Evolutionary conservation across 2,888 invertebrate genomes (phyloP).

Genomic region (Clanis bilineata): DNA sequence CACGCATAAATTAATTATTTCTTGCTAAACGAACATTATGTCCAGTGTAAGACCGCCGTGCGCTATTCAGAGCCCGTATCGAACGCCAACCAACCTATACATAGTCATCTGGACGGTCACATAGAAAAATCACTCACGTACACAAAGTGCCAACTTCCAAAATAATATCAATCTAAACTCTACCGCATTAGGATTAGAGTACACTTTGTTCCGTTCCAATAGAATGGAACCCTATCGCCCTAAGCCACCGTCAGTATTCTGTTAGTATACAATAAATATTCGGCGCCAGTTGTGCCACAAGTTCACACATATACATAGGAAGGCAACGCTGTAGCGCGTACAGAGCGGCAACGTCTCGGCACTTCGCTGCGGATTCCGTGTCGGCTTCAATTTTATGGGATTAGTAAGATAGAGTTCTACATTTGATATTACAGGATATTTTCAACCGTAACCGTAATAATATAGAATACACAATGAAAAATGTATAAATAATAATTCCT

Average conservation of each 20-base stretch:
- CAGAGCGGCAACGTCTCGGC: slow-evolving; percentile 76
- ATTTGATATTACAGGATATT: slow-evolving; percentile 16
- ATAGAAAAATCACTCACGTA: slow-evolving; percentile 65
- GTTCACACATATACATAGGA: slow-evolving; percentile 79
- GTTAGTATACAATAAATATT: slow-evolving; percentile 83
- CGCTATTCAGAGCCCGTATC: slow-evolving; percentile 61
- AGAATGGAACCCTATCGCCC: slow-evolving; percentile 70
- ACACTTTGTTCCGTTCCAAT: slow-evolving; percentile 37
- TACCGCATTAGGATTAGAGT: slow-evolving; percentile 47
- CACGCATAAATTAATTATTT: slow-evolving; percentile 60
- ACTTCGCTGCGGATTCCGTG: slow-evolving; percentile 69
- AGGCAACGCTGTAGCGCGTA: slow-evolving; percentile 64
- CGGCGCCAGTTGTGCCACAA: slow-evolving; percentile 80
- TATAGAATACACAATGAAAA: slow-evolving; percentile 36
- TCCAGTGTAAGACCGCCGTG: slow-evolving; percentile 62
- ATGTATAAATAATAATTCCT: slow-evolving; percentile 33
- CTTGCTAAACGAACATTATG: slow-evolving; percentile 49
- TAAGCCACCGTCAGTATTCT: slow-evolving; percentile 73
- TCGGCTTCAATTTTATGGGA: slow-evolving; percentile 57
- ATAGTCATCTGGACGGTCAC: slow-evolving; percentile 81
- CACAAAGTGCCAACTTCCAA: slow-evolving; percentile 47
- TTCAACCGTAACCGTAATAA: slow-evolving; percentile 20
- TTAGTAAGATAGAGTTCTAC: slow-evolving; percentile 54
- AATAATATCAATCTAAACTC: slow-evolving; percentile 46
- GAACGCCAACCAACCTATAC: slow-evolving; percentile 73